These are phyloP conservation scores for Pomatorhinus ruficollis DNA, from an alignment of 2,113 vertebrate species.

Conservation along the genomic window DNA sequence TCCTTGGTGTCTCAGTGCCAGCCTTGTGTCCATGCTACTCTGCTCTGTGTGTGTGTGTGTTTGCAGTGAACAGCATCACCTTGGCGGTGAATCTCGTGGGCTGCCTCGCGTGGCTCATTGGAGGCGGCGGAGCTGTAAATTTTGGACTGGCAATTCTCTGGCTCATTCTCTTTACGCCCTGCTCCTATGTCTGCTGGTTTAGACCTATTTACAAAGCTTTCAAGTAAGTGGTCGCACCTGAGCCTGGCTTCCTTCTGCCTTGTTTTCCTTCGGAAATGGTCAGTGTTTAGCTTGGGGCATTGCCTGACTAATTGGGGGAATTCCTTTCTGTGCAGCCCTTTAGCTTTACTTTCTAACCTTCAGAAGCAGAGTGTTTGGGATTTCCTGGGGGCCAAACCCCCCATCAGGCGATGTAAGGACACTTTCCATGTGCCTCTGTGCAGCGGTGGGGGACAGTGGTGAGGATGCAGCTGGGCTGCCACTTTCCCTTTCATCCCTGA, in stretches of 20 bases:
- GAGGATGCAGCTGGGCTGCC: neutral
- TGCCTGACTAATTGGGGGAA: neutral
- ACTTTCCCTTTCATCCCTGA: neutral
- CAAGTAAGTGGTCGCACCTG: slow-evolving; percentile 84
- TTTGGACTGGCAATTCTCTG: slow-evolving; percentile 98
- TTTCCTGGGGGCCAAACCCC: neutral
- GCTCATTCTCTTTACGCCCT: slow-evolving; percentile 98
- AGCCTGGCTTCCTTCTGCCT: neutral
- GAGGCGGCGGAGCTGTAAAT: slow-evolving; percentile 94
- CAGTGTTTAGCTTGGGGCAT: neutral
- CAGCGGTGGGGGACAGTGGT: fast-evolving
- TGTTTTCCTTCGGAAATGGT: neutral
- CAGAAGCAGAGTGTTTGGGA: neutral
- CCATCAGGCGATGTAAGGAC: fast-evolving
- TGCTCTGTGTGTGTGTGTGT: slow-evolving; percentile 73
- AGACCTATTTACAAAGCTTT: slow-evolving; percentile 99
- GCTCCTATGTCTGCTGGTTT: slow-evolving; percentile 99
- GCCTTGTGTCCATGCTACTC: slow-evolving; percentile 1
- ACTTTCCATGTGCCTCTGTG: fast-evolving
- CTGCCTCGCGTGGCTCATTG: slow-evolving; percentile 98
- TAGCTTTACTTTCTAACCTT: neutral
- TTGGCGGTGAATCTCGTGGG: slow-evolving; percentile 94
- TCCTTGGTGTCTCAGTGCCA: neutral
- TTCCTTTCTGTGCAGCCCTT: neutral
- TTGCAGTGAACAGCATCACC: slow-evolving; percentile 92